Evolutionary conservation across 2,797 vertebrate genomes (phyloP).

Genomic region (Coreius guichenoti): DNA sequence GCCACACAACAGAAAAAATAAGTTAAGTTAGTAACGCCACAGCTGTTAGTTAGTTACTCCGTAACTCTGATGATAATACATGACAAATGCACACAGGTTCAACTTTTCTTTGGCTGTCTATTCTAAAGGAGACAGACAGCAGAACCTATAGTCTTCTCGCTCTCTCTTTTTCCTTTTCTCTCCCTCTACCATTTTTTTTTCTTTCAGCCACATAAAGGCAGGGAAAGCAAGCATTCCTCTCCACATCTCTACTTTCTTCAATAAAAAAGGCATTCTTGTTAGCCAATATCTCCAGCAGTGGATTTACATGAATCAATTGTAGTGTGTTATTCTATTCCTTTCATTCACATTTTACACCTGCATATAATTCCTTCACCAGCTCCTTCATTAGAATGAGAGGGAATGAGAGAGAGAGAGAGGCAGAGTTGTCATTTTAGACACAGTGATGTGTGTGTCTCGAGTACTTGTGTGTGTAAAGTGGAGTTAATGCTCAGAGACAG

Average conservation of each 20-base stretch:
- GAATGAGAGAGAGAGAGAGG: slow-evolving; percentile 9
- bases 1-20: not conserved
- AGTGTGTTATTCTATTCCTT: slow-evolving; percentile 22
- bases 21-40: not conserved
- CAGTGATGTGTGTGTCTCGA: slow-evolving; percentile 23
- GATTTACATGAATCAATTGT: slow-evolving; percentile 47
- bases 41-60: not conserved
- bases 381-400: slow-evolving; percentile 22
- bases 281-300: slow-evolving; percentile 17
- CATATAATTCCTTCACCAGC: slow-evolving; percentile 31
- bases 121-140: not conserved
- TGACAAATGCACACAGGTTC: not conserved
- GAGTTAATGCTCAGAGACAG: slow-evolving; percentile 47
- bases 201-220: slow-evolving; percentile 5
- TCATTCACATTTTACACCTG: slow-evolving; percentile 45
- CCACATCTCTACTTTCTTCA: slow-evolving; percentile 26
- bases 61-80: not conserved
- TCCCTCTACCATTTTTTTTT: not conserved
- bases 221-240: slow-evolving; percentile 23
- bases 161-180: slow-evolving; percentile 37
- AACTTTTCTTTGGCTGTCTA: not conserved
- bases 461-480: slow-evolving; percentile 13
- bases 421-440: slow-evolving; percentile 17
- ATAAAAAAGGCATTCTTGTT: slow-evolving; percentile 35
- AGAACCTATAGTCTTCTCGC: not conserved